These are phyloP conservation scores for Limnephilus rhombicus DNA, from an alignment of 2,888 invertebrate genomes.

Conservation along the genomic window DNA sequence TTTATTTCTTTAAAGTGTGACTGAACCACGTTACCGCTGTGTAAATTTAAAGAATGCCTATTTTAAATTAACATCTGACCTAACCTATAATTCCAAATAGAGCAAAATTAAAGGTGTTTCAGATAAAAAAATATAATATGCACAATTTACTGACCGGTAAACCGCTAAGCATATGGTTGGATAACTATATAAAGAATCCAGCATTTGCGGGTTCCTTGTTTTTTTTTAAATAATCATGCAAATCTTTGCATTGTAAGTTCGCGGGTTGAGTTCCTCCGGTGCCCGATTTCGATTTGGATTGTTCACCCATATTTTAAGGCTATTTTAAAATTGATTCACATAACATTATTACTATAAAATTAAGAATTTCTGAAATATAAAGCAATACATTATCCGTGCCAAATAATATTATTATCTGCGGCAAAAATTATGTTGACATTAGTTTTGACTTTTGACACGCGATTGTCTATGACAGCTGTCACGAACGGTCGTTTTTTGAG, in stretches of 20 bases:
- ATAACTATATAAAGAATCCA: slow-evolving; percentile 93
- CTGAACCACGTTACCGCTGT: too few species aligned
- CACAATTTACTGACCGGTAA: slow-evolving; percentile 80
- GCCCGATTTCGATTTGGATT: slow-evolving; percentile 74
- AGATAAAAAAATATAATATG: neutral
- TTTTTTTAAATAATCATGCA: slow-evolving; percentile 94
- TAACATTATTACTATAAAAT: too few species aligned
- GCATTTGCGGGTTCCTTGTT: slow-evolving; percentile 85
- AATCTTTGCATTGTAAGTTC: slow-evolving; percentile 91
- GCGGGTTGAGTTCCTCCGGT: slow-evolving; percentile 76
- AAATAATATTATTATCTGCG: too few species aligned
- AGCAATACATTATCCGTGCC: too few species aligned
- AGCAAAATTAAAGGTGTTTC: neutral
- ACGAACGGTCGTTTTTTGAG: too few species aligned
- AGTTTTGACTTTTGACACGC: too few species aligned
- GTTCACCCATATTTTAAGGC: slow-evolving; percentile 72
- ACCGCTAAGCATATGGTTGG: slow-evolving; percentile 97
- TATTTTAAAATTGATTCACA: neutral
- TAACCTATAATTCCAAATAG: slow-evolving; percentile 4
- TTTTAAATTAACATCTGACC: neutral
- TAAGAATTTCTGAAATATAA: too few species aligned
- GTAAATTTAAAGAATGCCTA: neutral
- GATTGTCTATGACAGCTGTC: too few species aligned
- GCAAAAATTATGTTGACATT: too few species aligned
- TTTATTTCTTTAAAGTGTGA: too few species aligned